Conservation (phyloP, 2,113 vertebrate species). For the Marmota monax region DNA sequence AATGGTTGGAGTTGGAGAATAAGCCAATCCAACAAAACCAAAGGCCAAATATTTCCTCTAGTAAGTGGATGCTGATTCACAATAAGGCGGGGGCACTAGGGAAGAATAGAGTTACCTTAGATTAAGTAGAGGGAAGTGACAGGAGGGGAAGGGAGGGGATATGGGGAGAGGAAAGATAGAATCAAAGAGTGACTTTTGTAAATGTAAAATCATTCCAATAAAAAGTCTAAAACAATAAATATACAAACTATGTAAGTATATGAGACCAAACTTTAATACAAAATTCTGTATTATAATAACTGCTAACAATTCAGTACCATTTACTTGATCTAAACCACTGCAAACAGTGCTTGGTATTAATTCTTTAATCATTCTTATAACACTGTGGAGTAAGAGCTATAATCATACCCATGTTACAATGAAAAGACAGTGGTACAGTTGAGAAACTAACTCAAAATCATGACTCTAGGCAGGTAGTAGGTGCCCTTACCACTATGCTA, state of each 20-base stretch:
- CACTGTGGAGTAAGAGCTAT: background rate
- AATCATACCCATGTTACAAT: background rate
- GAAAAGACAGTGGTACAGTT: background rate
- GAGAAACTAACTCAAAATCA: background rate
- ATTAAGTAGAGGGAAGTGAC: too few relatives aligned
- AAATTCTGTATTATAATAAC: background rate
- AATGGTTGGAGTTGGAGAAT: too few relatives aligned
- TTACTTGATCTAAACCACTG: background rate
- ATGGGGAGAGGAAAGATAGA: too few relatives aligned
- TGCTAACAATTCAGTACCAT: background rate
- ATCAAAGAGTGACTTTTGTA: too few relatives aligned
- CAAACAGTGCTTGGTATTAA: background rate
- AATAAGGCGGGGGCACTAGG: too few relatives aligned
- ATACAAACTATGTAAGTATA: background rate
- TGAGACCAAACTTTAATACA: background rate
- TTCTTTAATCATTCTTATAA: background rate
- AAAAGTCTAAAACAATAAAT: background rate
- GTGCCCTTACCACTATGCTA: accelerated
- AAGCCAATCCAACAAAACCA: too few relatives aligned
- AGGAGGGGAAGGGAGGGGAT: too few relatives aligned
- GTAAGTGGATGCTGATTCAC: too few relatives aligned
- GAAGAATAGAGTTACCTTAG: too few relatives aligned
- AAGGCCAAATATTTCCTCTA: too few relatives aligned
- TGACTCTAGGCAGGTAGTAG: background rate
- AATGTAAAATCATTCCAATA: background rate